phyloP scores from a whole-genome alignment of 1,140 invertebrate genomes.

The Drosophila sp. region DNA sequence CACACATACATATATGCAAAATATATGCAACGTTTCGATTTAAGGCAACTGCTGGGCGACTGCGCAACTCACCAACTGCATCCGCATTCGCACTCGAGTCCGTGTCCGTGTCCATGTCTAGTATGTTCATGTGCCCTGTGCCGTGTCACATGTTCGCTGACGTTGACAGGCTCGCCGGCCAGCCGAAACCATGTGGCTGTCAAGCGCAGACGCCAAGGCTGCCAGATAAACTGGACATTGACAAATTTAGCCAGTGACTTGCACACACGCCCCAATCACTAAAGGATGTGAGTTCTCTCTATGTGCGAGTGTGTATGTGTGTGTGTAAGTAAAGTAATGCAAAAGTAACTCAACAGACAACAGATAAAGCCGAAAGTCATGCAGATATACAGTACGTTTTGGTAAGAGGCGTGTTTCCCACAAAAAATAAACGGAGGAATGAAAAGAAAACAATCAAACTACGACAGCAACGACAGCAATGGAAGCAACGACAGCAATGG shows the following conservation, averaged over 20 bases:
- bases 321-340: slow-evolving; percentile 51
- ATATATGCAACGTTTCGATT: slow-evolving; percentile 54
- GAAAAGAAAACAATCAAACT: slow-evolving; percentile 23
- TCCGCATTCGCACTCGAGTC: not conserved
- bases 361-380: slow-evolving; percentile 66
- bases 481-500: too few species aligned
- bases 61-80: slow-evolving; percentile 25
- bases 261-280: slow-evolving; percentile 29
- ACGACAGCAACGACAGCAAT: too few species aligned
- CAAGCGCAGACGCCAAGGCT: slow-evolving; percentile 47
- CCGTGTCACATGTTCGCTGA: slow-evolving; percentile 19
- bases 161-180: slow-evolving; percentile 49
- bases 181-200: slow-evolving; percentile 66
- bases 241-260: slow-evolving; percentile 68
- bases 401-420: slow-evolving; percentile 23
- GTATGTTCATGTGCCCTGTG: not conserved
- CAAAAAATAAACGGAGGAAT: slow-evolving; percentile 7
- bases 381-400: slow-evolving; percentile 53
- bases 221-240: slow-evolving; percentile 69
- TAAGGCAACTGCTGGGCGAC: slow-evolving; percentile 43
- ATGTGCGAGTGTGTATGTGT: too few species aligned
- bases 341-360: slow-evolving; percentile 47
- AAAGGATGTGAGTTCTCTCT: slow-evolving; percentile 6
- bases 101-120: not conserved
- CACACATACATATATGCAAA: not conserved